A percentile compares a stretch with the other conserved stretches of the same genome.
Evolutionary conservation across 2,113 vertebrate genomes (phyloP).

Genomic region (Ophthalmolycus amberensis): DNA sequence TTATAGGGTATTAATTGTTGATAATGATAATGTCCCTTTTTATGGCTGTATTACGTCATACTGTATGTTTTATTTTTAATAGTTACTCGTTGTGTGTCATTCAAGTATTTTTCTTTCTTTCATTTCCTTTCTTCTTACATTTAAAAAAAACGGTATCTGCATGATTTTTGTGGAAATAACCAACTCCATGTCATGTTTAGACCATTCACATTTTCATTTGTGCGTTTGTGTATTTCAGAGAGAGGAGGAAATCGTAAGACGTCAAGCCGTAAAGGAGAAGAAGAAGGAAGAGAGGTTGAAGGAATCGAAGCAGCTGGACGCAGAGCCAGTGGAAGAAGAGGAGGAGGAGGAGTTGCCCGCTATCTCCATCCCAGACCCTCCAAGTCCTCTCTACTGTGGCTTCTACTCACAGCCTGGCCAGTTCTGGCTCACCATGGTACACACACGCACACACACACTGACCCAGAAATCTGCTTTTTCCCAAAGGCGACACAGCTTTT

Average conservation of each 20-base stretch:
- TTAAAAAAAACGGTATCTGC: neutral
- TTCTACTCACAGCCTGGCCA: constrained; percentile 90
- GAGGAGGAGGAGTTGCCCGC: constrained; percentile 85
- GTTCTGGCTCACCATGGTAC: constrained; percentile 96
- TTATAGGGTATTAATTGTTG: neutral
- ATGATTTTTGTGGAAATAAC: neutral
- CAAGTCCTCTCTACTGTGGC: constrained; percentile 90
- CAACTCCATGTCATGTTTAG: neutral
- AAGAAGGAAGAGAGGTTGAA: constrained; percentile 65
- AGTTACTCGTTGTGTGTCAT: neutral
- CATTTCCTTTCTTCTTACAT: neutral
- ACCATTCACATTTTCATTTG: neutral
- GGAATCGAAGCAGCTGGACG: constrained; percentile 28
- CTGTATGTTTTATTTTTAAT: neutral
- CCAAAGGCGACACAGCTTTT: no score
- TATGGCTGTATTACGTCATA: neutral
- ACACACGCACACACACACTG: constrained; percentile 14
- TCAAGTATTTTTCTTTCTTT: neutral
- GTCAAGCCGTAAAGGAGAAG: constrained; percentile 76
- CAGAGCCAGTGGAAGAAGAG: constrained; percentile 62
- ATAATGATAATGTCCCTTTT: neutral
- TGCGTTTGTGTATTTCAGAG: constrained; percentile 79
- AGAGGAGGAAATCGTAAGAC: constrained; percentile 81
- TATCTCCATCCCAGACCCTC: constrained; percentile 83
- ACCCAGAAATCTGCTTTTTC: neutral